Evolutionary conservation across 2,113 vertebrate genomes (phyloP).

Genomic region (Aspidoscelis tigris): DNA sequence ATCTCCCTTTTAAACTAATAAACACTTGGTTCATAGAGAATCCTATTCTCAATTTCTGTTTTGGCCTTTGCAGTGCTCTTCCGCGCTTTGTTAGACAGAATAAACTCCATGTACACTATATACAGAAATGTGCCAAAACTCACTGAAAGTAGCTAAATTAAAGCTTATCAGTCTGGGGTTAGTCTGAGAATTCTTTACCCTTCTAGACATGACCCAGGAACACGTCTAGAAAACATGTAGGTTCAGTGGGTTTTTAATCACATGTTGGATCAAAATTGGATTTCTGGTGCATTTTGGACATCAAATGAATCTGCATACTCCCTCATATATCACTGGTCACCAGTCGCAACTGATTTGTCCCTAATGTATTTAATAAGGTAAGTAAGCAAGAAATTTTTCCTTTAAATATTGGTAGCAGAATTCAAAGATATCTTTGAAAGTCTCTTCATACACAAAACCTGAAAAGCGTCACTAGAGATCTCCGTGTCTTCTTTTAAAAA

Average conservation of each 20-base stretch:
- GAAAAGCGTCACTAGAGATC: neutral
- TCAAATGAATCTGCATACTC: no score
- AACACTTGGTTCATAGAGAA: conserved; percentile 25
- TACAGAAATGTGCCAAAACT: neutral
- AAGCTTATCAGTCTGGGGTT: neutral
- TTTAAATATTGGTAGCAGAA: neutral
- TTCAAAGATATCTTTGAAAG: neutral
- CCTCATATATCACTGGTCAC: neutral
- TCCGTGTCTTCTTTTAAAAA: neutral
- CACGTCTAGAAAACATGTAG: no score
- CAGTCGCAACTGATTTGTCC: neutral
- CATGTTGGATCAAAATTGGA: no score
- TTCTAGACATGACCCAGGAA: no score
- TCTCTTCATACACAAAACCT: neutral
- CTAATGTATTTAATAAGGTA: neutral
- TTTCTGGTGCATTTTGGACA: no score
- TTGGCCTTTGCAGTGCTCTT: conserved; percentile 1
- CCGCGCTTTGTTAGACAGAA: neutral
- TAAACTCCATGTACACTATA: neutral
- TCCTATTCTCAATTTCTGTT: neutral
- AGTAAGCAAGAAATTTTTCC: neutral
- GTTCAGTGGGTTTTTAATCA: neutral
- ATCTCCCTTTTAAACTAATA: neutral
- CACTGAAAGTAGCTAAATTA: neutral
- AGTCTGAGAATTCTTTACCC: neutral